Conservation (phyloP, 1,140 invertebrate species). For the Dreissena rostriformis region DNA sequence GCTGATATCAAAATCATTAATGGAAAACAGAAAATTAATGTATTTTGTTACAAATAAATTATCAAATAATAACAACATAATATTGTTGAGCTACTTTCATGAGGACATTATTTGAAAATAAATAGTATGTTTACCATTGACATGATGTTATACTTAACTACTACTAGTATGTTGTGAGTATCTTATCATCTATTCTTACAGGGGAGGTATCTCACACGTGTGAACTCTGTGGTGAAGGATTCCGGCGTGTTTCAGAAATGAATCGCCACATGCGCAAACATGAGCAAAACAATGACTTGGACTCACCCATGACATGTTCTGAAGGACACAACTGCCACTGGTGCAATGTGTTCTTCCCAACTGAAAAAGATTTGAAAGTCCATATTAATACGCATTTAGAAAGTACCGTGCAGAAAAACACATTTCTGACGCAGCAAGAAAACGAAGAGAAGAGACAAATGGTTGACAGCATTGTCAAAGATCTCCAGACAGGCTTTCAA, state of each 20-base stretch:
- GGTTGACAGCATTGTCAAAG: constrained; percentile 38
- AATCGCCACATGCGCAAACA: constrained; percentile 46
- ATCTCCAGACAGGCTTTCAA: constrained; percentile 13
- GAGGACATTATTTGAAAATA: too few relatives aligned
- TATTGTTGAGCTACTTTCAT: too few relatives aligned
- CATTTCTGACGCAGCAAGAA: not conserved
- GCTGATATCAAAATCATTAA: too few relatives aligned
- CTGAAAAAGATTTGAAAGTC: constrained; percentile 22
- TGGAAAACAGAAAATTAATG: too few relatives aligned
- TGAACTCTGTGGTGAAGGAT: constrained; percentile 48
- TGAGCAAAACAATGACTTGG: not conserved
- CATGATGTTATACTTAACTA: too few relatives aligned
- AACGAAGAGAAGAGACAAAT: constrained; percentile 25
- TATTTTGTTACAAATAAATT: too few relatives aligned
- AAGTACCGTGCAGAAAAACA: not conserved
- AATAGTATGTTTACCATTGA: too few relatives aligned
- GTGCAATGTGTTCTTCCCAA: constrained; percentile 35
- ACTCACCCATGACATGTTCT: not conserved
- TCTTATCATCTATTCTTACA: not conserved
- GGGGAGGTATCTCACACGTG: constrained; percentile 48
- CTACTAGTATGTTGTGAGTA: too few relatives aligned
- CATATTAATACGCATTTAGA: constrained; percentile 35
- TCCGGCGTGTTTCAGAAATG: constrained; percentile 38
- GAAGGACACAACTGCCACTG: not conserved
- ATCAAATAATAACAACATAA: too few relatives aligned